These are phyloP conservation scores for Ellobium chinense DNA, from an alignment of 2,888 invertebrate genomes.

Conservation along the genomic window DNA sequence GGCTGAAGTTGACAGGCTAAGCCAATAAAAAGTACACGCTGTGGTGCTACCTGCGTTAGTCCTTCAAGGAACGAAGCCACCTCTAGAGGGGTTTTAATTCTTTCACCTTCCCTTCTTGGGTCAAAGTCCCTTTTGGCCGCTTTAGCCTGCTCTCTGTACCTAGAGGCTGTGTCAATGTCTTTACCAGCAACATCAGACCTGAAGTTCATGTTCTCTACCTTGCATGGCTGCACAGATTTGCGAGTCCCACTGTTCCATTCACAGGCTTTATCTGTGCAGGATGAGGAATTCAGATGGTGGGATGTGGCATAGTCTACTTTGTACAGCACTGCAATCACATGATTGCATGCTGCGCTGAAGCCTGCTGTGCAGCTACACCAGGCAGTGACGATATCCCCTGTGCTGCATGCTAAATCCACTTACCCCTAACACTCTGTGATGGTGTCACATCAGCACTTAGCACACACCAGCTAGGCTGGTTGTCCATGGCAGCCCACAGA, in stretches of 20 bases:
- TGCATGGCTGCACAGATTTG: neutral
- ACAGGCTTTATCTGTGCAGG: neutral
- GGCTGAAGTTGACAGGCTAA: neutral
- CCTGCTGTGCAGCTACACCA: constrained; percentile 39
- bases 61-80: neutral
- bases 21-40: neutral
- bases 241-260: neutral
- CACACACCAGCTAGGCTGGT: neutral
- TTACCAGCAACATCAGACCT: neutral
- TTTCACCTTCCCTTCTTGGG: neutral
- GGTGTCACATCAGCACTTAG: constrained; percentile 22
- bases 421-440: constrained; percentile 33
- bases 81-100: neutral
- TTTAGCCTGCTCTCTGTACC: neutral
- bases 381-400: constrained; percentile 10
- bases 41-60: neutral
- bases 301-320: neutral
- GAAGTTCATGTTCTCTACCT: neutral
- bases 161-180: neutral
- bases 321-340: neutral
- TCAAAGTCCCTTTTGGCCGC: neutral
- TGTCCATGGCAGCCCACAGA: neutral
- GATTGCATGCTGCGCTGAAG: neutral
- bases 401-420: constrained; percentile 22
- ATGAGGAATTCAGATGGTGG: neutral